Evolutionary conservation across 2,113 vertebrate genomes (phyloP).

Genomic region (Acrocephalus arundinaceus): DNA sequence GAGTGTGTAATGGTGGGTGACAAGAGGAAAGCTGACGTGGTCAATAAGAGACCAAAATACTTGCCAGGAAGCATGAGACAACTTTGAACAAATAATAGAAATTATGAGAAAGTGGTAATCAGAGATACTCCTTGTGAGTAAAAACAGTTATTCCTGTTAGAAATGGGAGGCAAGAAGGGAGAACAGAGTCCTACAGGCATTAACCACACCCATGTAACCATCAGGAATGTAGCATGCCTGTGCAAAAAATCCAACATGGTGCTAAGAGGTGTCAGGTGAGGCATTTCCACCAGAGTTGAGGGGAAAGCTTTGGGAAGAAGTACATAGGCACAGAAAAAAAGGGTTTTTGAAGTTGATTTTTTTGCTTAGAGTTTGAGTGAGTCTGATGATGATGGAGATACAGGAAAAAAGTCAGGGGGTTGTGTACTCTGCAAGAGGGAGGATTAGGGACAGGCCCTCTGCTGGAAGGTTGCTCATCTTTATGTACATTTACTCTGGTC

Average conservation of each 20-base stretch:
- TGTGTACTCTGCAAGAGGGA: neutral
- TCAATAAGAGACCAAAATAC: neutral
- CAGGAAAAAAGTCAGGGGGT: neutral
- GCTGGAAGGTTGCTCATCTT: neutral
- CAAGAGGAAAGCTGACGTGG: neutral
- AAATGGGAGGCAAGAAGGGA: neutral
- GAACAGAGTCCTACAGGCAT: neutral
- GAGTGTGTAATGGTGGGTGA: neutral
- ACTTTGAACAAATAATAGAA: neutral
- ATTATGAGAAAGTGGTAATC: neutral
- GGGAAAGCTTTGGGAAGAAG: neutral
- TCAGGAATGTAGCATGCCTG: neutral
- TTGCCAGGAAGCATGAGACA: neutral
- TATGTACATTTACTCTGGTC: neutral
- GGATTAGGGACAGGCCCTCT: accelerated
- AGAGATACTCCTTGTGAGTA: neutral
- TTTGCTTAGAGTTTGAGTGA: neutral
- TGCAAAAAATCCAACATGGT: neutral
- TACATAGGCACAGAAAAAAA: neutral
- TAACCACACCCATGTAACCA: neutral
- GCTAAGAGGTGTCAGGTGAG: neutral
- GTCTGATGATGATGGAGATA: neutral
- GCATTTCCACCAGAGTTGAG: neutral
- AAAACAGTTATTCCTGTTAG: neutral
- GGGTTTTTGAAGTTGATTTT: accelerated